Base-by-base conservation (phyloP, 2,888 invertebrate genomes). In the Rugalucina vietnamica region DNA sequence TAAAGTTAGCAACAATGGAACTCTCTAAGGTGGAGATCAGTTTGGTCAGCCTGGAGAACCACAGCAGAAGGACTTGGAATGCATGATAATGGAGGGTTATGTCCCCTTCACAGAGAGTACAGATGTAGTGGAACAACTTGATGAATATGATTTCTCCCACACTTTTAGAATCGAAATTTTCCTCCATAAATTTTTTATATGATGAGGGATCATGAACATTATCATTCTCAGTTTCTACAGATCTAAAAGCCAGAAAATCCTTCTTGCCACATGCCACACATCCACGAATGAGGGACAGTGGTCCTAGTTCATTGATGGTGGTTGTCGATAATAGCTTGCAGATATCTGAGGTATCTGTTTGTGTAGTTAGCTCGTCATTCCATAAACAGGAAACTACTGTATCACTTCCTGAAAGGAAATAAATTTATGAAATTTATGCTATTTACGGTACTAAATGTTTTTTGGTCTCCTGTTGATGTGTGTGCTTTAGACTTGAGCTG, bases 41-140 rank as follows among this genome's bases (percentile, higher is more conserved):
- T 72, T 88, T 84, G 37, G 71, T 65, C 34, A 90, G 69, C 76
- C 85, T 88, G 71, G 76, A 71, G 54, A 86, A 90, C 89, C 90
- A 90, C 24, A 87, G 73, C 27, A 81, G 78, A 10, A 90, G 79
- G 32, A 88, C 54, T 70, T 84, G 85, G 69, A 91, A 90, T 3
- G 89, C 84, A 50, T 90, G 90, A 70, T 90, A 90, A 27, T 87
- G 90, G 29, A 91, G 69, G 29, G 85, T 82, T 24, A 91, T 81
- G 32, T 87, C 82, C 10, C 88, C 88, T 43, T 76, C 78, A 78
- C 91, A 91, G 14, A 89, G 78, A 24, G 79, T 70, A 39, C 34
- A 70, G 32, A 89, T 87, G 43, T 82, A 85, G 18, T 74, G 54
- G 81, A 87, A 90, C 12, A 88, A 43, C 72, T 77, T 60, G 2